Percentiles rank a stretch among this genome's conserved stretches.
Conservation (phyloP, 2,888 invertebrate species). For the Eurytoma adleriae region DNA sequence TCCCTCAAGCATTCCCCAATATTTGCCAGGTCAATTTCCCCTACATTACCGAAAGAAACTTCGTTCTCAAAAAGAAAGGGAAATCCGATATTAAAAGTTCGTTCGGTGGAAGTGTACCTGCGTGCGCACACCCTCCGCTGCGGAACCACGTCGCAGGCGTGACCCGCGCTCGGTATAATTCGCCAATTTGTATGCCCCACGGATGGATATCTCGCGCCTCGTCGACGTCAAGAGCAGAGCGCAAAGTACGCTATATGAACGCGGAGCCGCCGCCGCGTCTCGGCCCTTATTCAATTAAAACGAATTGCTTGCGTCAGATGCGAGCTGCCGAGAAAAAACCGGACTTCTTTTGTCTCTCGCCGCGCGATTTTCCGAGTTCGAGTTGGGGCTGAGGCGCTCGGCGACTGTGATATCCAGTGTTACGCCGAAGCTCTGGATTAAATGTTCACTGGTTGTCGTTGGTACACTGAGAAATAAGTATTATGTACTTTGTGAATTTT, state of each 20-base stretch:
- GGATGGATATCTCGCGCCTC: background rate
- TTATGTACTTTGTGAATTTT: too few relatives aligned
- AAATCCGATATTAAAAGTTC: too few relatives aligned
- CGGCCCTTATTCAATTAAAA: slow-evolving; percentile 47
- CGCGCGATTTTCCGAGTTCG: background rate
- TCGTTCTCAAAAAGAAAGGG: too few relatives aligned
- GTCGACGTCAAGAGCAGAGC: background rate
- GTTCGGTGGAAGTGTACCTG: background rate
- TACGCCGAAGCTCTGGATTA: too few relatives aligned
- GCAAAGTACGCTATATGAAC: slow-evolving; percentile 34
- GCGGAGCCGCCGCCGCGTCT: background rate
- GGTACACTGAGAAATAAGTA: too few relatives aligned
- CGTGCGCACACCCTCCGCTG: background rate
- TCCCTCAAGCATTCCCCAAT: too few relatives aligned
- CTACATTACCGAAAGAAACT: too few relatives aligned
- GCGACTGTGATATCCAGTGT: too few relatives aligned
- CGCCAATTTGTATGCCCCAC: slow-evolving; percentile 38
- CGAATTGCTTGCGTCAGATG: slow-evolving; percentile 30
- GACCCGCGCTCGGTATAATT: slow-evolving; percentile 28
- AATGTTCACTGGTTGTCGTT: too few relatives aligned
- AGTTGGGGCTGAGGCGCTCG: too few relatives aligned
- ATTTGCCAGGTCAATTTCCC: too few relatives aligned
- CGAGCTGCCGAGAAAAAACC: background rate
- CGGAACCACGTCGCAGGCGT: background rate
- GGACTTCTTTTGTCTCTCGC: background rate